Conservation (phyloP, 2,797 vertebrate genomes). For the Octomys mimax region DNA sequence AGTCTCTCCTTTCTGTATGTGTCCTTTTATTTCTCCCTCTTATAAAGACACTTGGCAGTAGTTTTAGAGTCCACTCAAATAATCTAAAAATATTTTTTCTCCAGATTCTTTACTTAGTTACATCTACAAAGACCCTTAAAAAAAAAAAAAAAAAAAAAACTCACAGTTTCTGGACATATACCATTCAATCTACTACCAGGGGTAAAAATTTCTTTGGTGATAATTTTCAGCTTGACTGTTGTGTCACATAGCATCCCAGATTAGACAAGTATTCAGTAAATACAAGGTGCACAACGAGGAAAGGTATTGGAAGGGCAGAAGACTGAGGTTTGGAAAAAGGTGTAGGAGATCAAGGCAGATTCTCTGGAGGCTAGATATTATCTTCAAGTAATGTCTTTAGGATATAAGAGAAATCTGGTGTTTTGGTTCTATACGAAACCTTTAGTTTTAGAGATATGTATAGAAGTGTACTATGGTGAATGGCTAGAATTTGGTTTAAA, state of each 20-base stretch:
- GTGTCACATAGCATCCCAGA: not conserved
- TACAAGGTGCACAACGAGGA: not conserved
- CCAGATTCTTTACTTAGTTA: constrained; percentile 20
- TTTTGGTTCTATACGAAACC: constrained; percentile 50
- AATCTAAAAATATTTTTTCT: constrained; percentile 44
- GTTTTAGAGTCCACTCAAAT: not conserved
- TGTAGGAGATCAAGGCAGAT: constrained; percentile 1
- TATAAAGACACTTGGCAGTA: not conserved
- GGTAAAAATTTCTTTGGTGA: constrained; percentile 9
- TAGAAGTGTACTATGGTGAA: not conserved
- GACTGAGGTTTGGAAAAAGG: constrained; percentile 24
- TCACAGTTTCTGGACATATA: not conserved
- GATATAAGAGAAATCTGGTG: not conserved
- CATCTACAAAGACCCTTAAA: constrained; percentile 29
- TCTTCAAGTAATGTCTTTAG: constrained; percentile 49
- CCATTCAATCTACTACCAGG: not conserved
- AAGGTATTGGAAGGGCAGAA: not conserved
- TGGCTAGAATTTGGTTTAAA: constrained; percentile 51
- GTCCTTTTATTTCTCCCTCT: not conserved
- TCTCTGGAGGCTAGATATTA: not conserved
- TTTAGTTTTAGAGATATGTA: constrained; percentile 50
- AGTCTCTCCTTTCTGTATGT: not conserved
- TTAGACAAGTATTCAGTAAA: constrained; percentile 15
- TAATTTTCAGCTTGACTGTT: constrained; percentile 55
- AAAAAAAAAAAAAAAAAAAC: constrained; percentile 60